Conservation (phyloP, 2,113 vertebrate genomes). For the Ahaetulla prasina region DNA sequence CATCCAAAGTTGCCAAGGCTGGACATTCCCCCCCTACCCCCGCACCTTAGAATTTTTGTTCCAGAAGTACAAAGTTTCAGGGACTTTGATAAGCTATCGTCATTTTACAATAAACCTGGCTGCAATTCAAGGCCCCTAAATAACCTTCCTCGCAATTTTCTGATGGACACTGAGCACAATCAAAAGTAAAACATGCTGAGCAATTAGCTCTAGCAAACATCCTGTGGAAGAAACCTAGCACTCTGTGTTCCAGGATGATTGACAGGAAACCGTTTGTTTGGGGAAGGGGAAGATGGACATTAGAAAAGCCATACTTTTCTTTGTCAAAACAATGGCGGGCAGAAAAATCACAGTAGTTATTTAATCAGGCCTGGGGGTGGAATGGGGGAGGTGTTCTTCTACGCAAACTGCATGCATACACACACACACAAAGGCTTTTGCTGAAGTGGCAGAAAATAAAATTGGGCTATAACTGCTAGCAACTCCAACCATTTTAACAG, state of each 20-base stretch:
- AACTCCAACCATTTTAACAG: background rate
- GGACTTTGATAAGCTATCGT: constrained; percentile 54
- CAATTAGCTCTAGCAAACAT: constrained; percentile 65
- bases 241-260: constrained; percentile 71
- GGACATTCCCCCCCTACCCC: background rate
- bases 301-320: constrained; percentile 47
- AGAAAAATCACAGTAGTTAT: constrained; percentile 29
- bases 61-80: background rate
- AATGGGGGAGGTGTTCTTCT: constrained; percentile 7
- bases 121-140: constrained; percentile 59
- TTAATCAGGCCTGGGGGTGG: constrained; percentile 37
- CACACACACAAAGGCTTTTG: background rate
- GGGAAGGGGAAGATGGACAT: constrained; percentile 63
- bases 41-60: background rate
- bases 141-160: constrained; percentile 57
- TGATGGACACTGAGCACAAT: constrained; percentile 53
- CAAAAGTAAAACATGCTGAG: constrained; percentile 64
- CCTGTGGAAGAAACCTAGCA: constrained; percentile 72
- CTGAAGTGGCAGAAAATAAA: background rate
- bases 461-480: background rate
- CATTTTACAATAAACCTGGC: constrained; percentile 61
- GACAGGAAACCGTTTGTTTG: constrained; percentile 69
- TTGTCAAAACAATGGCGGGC: constrained; percentile 61
- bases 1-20: background rate
- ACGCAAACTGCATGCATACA: background rate